Base-by-base conservation (phyloP, 2,888 invertebrate species). In the Nemoura dubitans region DNA sequence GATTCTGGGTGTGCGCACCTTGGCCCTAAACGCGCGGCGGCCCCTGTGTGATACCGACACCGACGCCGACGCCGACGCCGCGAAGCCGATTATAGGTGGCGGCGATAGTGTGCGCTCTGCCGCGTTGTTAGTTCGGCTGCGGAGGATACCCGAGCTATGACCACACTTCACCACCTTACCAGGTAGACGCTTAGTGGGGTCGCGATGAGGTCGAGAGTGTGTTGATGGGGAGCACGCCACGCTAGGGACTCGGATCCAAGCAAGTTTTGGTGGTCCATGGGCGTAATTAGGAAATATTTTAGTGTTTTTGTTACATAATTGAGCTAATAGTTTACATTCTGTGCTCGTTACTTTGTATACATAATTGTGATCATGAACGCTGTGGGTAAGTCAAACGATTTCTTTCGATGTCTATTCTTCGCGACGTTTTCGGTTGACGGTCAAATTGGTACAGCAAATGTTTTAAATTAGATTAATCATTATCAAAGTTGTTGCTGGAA, bases 61-160 rank as follows among this genome's bases (percentile, higher is more conserved):
- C 59, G 59, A 30, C 43, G 27, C 78, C 84, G 85, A 76, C 84
- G 85, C 84, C 85, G 25, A n/a, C 42, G 85, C 29, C 36, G 42
- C n/a, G 26, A 14, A 59, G 30, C 26, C 36, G 81, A 28, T 28
- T 5, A 30, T 28, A 76, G 84, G 36, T 36, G 14, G 28, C 84
- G 84, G 27, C 16, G 81, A 2, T 14, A 16, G 28, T 30, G 81
- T 30, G n/a, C 7, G n/a, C 78, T 28, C 5, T 21, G 21, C 59
- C 59, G 59, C 59, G 16, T 16, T 59, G 3, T 21, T 59, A 59
- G 78, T 78, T 26, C 0, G 27, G 30, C 30, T 14, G 10, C 81
- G 81, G 81, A 81, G 81, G 81, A 81, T 30, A 7, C n/a, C 16
- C 29, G 81, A 28, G 81, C 81, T 29, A 30, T 30, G 81, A 29